A percentile compares a stretch with the other conserved stretches of the same genome.
These are phyloP conservation scores for Camponotus pennsylvanicus DNA, from an alignment of 1,140 invertebrate species.

Conservation along the genomic window DNA sequence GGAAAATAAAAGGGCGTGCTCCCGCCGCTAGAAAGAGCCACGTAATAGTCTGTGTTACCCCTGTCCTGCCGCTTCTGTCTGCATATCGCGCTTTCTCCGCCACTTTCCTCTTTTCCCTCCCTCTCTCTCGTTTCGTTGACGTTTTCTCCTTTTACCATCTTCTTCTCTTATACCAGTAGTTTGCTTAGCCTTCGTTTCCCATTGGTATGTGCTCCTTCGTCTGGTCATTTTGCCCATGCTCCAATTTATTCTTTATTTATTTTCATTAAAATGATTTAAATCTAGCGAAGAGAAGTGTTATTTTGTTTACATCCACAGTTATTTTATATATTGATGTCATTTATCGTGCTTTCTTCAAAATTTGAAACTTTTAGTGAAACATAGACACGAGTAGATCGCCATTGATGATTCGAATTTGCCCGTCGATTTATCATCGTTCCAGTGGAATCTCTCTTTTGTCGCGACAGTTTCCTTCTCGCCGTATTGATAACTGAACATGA, in stretches of 20 bases:
- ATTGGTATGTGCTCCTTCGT: background rate
- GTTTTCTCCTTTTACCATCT: conserved; percentile 41
- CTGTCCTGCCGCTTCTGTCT: conserved; percentile 64
- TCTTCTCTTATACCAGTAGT: conserved; percentile 3
- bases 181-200: conserved; percentile 38
- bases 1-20: conserved; percentile 76
- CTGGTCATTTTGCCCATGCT: background rate
- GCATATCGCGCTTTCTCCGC: background rate
- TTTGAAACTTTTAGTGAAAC: background rate
- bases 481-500: conserved; percentile 4
- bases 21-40: conserved; percentile 68
- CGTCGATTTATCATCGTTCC: conserved; percentile 1
- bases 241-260: background rate
- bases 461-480: background rate
- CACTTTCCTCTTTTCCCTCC: conserved; percentile 39
- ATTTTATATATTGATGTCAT: background rate
- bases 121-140: conserved; percentile 36
- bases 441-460: background rate
- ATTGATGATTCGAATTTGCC: background rate
- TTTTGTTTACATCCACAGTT: background rate
- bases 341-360: background rate
- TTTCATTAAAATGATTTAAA: conserved; percentile 6
- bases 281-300: background rate
- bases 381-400: background rate
- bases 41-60: conserved; percentile 75